Evolutionary conservation across 1,140 invertebrate genomes (phyloP), one percentile per base, ranked within the genome.

Genomic region (Leptinotarsa lineolata): DNA sequence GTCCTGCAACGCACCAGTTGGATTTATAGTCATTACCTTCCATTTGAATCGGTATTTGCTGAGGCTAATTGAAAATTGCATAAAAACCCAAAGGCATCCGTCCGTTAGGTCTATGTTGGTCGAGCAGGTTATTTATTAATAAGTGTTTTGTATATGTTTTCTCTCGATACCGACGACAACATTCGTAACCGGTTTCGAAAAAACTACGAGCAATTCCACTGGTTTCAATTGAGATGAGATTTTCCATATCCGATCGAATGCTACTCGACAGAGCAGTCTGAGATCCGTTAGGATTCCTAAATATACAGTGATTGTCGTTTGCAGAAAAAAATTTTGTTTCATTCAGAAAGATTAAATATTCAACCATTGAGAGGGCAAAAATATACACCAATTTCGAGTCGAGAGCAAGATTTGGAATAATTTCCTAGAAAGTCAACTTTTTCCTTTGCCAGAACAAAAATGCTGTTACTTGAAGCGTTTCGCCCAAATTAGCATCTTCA

Each of bases 11-110:
- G 22, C 13, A 64, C 48, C 48, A 63, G 61, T 76, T 66, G 68
- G 69, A 76, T 76, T 76, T 76, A 76, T 76, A 73, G 64, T 73
- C 72, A 76, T 73, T 70, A 65, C 74, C 58, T 39, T 68, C 74
- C 70, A 76, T 76, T 76, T 69, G 68, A 76, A 76, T 76, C 72
- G 72, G 74, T 72, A 76, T 76, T 76, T 61, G 74, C 71, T 67
- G 39, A 58, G 69, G 72, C 74, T 76, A 76, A 76, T 76, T 76
- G 74, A 76, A 76, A 76, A 76, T 68, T 70, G 71, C 63, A 76
- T 69, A 76, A 76, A 76, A 76, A 76, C 61, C 22, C 74, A 68
- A 73, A 76, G 74, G 68, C 72, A 76, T 76, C 74, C 71, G 71
- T 73, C 72, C 71, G 74, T 70, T 76, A 72, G 70, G 21, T 54